phyloP scores from a whole-genome alignment of 2,888 invertebrate species.

The Hedychridium roseum region DNA sequence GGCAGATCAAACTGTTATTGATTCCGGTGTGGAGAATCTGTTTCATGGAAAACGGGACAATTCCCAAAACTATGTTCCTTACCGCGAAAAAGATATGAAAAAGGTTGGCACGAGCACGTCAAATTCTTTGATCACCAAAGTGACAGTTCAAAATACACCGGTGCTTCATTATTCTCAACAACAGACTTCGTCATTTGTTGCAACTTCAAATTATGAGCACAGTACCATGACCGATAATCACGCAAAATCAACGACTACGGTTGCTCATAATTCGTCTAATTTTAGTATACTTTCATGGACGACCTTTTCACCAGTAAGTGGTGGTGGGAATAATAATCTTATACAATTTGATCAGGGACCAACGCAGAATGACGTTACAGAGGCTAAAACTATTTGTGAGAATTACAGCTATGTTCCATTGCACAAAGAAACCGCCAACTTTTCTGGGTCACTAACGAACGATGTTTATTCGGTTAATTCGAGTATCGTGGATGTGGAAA shows the following conservation, averaged over 20 bases:
- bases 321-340: slow-evolving; percentile 32
- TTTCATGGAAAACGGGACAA: slow-evolving; percentile 47
- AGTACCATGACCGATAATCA: slow-evolving; percentile 45
- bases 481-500: slow-evolving; percentile 40
- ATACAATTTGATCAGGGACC: slow-evolving; percentile 42
- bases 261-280: slow-evolving; percentile 60
- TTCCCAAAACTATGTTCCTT: slow-evolving; percentile 39
- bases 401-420: slow-evolving; percentile 51
- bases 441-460: slow-evolving; percentile 35
- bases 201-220: slow-evolving; percentile 53
- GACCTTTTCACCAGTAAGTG: slow-evolving; percentile 53
- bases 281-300: slow-evolving; percentile 63
- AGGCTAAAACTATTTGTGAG: slow-evolving; percentile 52
- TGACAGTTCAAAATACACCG: slow-evolving; percentile 19
- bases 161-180: slow-evolving; percentile 40
- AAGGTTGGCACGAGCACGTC: slow-evolving; percentile 36
- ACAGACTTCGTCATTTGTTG: slow-evolving; percentile 38
- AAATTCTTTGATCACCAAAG: slow-evolving; percentile 24
- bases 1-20: slow-evolving; percentile 22
- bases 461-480: slow-evolving; percentile 39
- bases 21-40: slow-evolving; percentile 26
- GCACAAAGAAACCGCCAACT: slow-evolving; percentile 49
- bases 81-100: slow-evolving; percentile 42
- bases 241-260: slow-evolving; percentile 51
- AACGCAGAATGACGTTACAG: slow-evolving; percentile 36